Evolutionary conservation across 1,140 invertebrate species (phyloP).

Genomic region (Andrena cerasifolii): DNA sequence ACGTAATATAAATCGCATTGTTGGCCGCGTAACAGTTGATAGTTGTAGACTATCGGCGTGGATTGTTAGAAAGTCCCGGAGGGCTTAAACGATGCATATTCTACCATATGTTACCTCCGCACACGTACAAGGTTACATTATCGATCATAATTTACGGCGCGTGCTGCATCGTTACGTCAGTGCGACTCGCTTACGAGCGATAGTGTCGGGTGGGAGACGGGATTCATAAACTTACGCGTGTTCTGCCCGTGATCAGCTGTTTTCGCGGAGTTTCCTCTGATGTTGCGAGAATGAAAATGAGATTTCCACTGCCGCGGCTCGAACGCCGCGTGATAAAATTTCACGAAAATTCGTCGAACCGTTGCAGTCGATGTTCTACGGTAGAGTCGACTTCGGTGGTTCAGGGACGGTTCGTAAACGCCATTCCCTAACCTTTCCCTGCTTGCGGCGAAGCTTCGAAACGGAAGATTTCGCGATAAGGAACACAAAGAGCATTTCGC

Average conservation of each 20-base stretch:
- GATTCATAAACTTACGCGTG: constrained; percentile 53
- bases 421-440: no score
- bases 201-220: constrained; percentile 60
- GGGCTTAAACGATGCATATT: constrained; percentile 28
- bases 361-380: no score
- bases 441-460: no score
- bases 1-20: background rate
- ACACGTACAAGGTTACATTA: constrained; percentile 76
- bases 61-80: constrained; percentile 36
- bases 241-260: constrained; percentile 49
- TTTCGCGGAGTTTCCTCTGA: background rate
- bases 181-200: constrained; percentile 69
- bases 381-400: no score
- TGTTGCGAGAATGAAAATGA: background rate
- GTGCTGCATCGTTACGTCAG: constrained; percentile 75
- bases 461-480: background rate
- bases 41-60: background rate
- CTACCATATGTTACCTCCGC: constrained; percentile 32
- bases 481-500: no score
- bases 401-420: no score
- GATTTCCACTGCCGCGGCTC: background rate
- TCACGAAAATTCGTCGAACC: no score
- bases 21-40: no score
- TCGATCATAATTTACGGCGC: constrained; percentile 78
- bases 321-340: no score